Evolutionary conservation across 2,797 vertebrate genomes (phyloP).

Genomic region (Gobionotothen gibberifrons): DNA sequence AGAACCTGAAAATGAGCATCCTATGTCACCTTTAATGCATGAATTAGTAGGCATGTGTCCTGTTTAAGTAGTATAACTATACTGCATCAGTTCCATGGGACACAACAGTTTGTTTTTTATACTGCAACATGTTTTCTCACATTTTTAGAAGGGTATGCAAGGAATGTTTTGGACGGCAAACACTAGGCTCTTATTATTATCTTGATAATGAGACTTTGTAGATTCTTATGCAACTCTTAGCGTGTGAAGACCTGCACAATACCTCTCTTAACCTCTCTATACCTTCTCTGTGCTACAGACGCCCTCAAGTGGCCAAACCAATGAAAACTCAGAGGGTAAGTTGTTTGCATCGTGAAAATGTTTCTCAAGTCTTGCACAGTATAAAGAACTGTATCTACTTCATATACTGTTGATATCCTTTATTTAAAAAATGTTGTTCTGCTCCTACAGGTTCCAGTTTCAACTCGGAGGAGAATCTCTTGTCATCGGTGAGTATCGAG

Average conservation of each 20-base stretch:
- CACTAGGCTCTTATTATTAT: slow-evolving; percentile 9
- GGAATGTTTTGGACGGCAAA: slow-evolving; percentile 19
- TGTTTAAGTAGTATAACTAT: slow-evolving; percentile 1
- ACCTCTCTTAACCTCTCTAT: slow-evolving; percentile 3
- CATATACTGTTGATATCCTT: background rate
- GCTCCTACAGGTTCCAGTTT: slow-evolving; percentile 72
- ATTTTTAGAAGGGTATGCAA: background rate
- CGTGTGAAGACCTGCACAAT: slow-evolving; percentile 40
- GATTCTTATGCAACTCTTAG: slow-evolving; percentile 19
- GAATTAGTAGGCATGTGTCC: background rate
- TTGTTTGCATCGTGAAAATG: background rate
- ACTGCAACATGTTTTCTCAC: slow-evolving; percentile 16
- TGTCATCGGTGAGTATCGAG: slow-evolving; percentile 71
- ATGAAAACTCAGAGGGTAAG: slow-evolving; percentile 76
- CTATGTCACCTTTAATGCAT: background rate
- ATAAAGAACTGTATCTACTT: background rate
- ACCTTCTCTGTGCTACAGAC: slow-evolving; percentile 66
- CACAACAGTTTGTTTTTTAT: background rate
- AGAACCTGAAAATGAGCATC: too few species aligned
- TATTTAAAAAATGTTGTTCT: background rate
- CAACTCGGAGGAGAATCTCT: slow-evolving; percentile 83
- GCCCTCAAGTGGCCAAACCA: slow-evolving; percentile 65
- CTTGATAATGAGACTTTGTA: background rate
- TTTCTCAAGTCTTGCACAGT: background rate
- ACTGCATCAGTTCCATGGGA: background rate